Evolutionary conservation across 2,797 vertebrate genomes (phyloP), one percentile per base, ranked within the genome.

Genomic region (Heteromormyrus szaboi): DNA sequence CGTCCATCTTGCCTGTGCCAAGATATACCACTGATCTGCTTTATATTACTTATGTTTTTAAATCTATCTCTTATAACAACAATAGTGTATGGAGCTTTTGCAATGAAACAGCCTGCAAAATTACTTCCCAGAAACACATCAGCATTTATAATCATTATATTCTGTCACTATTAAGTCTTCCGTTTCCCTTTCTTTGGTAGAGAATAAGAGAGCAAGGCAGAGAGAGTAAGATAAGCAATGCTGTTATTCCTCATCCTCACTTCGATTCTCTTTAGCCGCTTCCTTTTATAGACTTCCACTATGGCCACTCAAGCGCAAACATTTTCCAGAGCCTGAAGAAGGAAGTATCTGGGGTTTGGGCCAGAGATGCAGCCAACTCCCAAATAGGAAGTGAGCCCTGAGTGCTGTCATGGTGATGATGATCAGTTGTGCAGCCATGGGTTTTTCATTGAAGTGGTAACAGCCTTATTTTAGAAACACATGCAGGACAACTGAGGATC

Each of bases 211-310:
- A n/a, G 41, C 12, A 54, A 85, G 33, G 14, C 7, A n/a, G 48
- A 44, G 59, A 65, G 81, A 11, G 25, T 12, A 17, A 48, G 54
- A 51, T 46, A 65, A 56, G 19, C 25, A 84, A 7, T 17, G 37
- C 41, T 54, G 81, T n/a, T 51, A 29, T 85, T 48, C 48, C 79
- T 14, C 88, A 51, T 86, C 33, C 22, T 17, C 46, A 29, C 12
- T 22, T 62, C 53, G 6, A 41, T 12, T 2, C 88, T 76, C 83
- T 89, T 41, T 48, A 54, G 83, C 62, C 2, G 4, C 62, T 76
- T 86, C 88, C 88, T 89, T 89, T 89, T 89, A 89, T 89, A 76
- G 88, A 86, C 84, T 86, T 56, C 41, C 19, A n/a, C 44, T 25
- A 33, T 14, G 56, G 44, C 41, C 19, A 41, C 54, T 81, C 41